Conservation (phyloP, 2,888 invertebrate species). For the Cancer borealis region DNA sequence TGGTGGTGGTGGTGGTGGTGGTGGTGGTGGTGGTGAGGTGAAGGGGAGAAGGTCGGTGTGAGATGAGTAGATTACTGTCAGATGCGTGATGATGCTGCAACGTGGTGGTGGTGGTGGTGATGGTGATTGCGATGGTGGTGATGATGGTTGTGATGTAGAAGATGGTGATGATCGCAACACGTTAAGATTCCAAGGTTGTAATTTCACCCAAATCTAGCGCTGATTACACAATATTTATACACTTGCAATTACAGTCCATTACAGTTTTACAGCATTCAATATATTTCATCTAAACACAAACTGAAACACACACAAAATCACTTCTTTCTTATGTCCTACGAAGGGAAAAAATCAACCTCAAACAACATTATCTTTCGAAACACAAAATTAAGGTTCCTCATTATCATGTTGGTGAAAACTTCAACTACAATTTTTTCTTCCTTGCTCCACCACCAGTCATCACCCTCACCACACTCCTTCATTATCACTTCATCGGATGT, state of each 20-base stretch:
- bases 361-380: background rate
- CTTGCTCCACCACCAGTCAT: background rate
- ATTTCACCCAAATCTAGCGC: background rate
- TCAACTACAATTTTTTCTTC: background rate
- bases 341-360: background rate
- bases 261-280: background rate
- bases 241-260: background rate
- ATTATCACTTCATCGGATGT: background rate
- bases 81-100: background rate
- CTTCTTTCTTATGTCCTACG: background rate
- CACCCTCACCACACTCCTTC: background rate
- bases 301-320: background rate
- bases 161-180: background rate
- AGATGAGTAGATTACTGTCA: slow-evolving; percentile 12
- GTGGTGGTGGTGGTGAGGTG: slow-evolving; percentile 4
- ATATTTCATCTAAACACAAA: background rate
- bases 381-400: background rate
- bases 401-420: background rate
- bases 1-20: background rate
- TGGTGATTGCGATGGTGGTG: slow-evolving; percentile 36
- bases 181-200: background rate
- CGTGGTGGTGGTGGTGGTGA: slow-evolving; percentile 43
- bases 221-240: background rate
- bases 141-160: slow-evolving; percentile 32
- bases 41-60: background rate